These are phyloP conservation scores for Drosophila insularis DNA, from an alignment of 1,140 invertebrate species.

Conservation along the genomic window DNA sequence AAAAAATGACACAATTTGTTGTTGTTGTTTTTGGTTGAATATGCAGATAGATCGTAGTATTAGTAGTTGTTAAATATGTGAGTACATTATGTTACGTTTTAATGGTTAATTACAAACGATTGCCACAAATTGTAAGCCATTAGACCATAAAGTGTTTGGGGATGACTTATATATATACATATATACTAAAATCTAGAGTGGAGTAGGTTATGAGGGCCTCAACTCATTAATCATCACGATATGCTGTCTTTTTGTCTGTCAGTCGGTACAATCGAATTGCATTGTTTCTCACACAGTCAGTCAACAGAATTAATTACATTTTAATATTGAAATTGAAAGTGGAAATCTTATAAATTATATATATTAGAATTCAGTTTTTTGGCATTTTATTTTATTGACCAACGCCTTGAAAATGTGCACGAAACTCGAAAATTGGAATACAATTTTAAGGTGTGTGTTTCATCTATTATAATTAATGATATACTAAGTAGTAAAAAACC, in stretches of 20 bases:
- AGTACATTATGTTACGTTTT: neutral
- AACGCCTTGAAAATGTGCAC: slow-evolving; percentile 61
- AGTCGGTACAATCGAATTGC: slow-evolving; percentile 39
- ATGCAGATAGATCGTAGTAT: slow-evolving; percentile 11
- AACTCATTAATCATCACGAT: slow-evolving; percentile 64
- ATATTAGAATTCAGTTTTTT: slow-evolving; percentile 49
- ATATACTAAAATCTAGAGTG: neutral
- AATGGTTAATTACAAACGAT: slow-evolving; percentile 55
- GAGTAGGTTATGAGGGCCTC: slow-evolving; percentile 11
- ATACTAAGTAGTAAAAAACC: slow-evolving; percentile 39
- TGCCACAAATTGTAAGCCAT: slow-evolving; percentile 51
- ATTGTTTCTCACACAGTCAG: slow-evolving; percentile 41
- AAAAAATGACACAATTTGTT: slow-evolving; percentile 57
- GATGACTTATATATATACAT: slow-evolving; percentile 1
- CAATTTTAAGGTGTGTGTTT: slow-evolving; percentile 53
- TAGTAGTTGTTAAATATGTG: neutral
- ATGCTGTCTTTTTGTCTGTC: neutral
- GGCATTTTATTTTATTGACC: slow-evolving; percentile 13
- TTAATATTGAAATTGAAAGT: slow-evolving; percentile 70
- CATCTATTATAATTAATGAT: slow-evolving; percentile 64
- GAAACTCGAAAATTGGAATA: slow-evolving; percentile 59
- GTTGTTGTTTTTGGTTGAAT: neutral
- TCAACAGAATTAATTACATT: slow-evolving; percentile 59
- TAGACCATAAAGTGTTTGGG: slow-evolving; percentile 18
- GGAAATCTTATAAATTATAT: slow-evolving; percentile 39